Percentiles rank a stretch among this genome's conserved stretches.
phyloP scores from a whole-genome alignment of 2,888 invertebrate genomes.

The Eurytoma adleriae region DNA sequence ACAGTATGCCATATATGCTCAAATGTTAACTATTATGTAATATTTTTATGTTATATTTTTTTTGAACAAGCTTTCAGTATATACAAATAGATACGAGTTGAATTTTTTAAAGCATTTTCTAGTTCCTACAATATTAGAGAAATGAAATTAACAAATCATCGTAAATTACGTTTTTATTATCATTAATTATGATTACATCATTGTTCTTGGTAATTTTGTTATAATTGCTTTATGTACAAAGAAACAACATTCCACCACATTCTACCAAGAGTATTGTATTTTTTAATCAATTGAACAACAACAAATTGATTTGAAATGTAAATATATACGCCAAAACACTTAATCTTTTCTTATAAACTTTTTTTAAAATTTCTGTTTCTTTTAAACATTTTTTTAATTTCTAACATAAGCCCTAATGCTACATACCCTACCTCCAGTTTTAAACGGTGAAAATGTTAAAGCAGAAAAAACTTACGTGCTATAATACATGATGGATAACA shows the following conservation, averaged over 20 bases:
- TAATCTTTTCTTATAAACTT: constrained; percentile 34
- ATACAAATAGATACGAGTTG: constrained; percentile 40
- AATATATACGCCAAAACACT: constrained; percentile 45
- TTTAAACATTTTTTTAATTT: constrained; percentile 3
- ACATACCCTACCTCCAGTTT: constrained; percentile 39
- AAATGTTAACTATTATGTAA: constrained; percentile 51
- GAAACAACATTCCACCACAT: constrained; percentile 58
- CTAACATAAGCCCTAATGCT: constrained; percentile 39
- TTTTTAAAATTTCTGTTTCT: constrained; percentile 25
- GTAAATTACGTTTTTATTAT: constrained; percentile 54
- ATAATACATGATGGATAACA: constrained; percentile 54
- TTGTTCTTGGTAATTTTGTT: constrained; percentile 57
- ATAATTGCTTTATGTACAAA: constrained; percentile 58
- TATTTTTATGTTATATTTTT: constrained; percentile 55
- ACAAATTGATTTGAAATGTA: constrained; percentile 52
- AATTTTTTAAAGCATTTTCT: constrained; percentile 46
- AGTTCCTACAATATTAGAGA: constrained; percentile 48
- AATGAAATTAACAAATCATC: constrained; percentile 43
- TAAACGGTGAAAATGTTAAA: constrained; percentile 50
- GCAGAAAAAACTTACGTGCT: constrained; percentile 51
- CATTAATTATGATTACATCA: constrained; percentile 51
- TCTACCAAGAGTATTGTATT: constrained; percentile 57
- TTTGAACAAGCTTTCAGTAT: constrained; percentile 50
- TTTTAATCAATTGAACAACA: constrained; percentile 51
- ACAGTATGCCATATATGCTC: constrained; percentile 35